A percentile compares a stretch with the other conserved stretches of the same genome.
These are phyloP conservation scores for Heteromyza rotundicornis DNA, from an alignment of 2,888 invertebrate species.

Conservation along the genomic window DNA sequence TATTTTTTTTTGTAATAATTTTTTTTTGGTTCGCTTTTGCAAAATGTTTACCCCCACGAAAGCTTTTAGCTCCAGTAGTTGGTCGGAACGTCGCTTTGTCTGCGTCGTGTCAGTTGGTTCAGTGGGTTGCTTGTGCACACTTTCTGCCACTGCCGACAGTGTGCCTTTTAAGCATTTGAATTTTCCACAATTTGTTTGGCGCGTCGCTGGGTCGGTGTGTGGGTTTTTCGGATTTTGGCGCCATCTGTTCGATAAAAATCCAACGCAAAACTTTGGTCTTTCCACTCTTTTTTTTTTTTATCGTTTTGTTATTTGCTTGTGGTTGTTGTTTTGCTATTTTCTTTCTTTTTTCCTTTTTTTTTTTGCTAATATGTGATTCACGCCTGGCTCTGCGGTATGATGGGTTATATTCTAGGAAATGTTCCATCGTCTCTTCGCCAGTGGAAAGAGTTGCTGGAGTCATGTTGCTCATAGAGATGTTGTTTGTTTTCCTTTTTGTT, in stretches of 20 bases:
- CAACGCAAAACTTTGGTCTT: slow-evolving; percentile 22
- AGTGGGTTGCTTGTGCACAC: slow-evolving; percentile 8
- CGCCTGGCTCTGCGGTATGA: slow-evolving; percentile 1
- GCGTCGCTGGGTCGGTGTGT: slow-evolving; percentile 7
- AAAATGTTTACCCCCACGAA: neutral
- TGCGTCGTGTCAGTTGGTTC: slow-evolving; percentile 10
- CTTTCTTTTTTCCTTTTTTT: slow-evolving; percentile 2
- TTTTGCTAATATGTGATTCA: slow-evolving; percentile 26
- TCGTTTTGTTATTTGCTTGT: too few species aligned
- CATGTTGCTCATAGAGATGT: slow-evolving; percentile 10
- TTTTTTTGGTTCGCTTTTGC: slow-evolving; percentile 6
- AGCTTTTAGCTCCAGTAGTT: neutral
- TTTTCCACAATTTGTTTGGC: slow-evolving; percentile 24
- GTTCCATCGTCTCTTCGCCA: neutral
- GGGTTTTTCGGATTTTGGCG: slow-evolving; percentile 25
- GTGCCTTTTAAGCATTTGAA: slow-evolving; percentile 11
- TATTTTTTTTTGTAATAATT: slow-evolving; percentile 3
- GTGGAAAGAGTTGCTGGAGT: slow-evolving; percentile 17
- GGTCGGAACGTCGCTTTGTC: slow-evolving; percentile 1
- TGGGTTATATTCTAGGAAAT: too few species aligned
- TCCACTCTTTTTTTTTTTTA: neutral
- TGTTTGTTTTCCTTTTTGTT: neutral
- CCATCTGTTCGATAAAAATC: slow-evolving; percentile 33
- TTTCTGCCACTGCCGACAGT: neutral
- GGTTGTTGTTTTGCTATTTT: too few species aligned